Evolutionary conservation across 2,888 invertebrate genomes (phyloP).

Genomic region (Lypha dubia): DNA sequence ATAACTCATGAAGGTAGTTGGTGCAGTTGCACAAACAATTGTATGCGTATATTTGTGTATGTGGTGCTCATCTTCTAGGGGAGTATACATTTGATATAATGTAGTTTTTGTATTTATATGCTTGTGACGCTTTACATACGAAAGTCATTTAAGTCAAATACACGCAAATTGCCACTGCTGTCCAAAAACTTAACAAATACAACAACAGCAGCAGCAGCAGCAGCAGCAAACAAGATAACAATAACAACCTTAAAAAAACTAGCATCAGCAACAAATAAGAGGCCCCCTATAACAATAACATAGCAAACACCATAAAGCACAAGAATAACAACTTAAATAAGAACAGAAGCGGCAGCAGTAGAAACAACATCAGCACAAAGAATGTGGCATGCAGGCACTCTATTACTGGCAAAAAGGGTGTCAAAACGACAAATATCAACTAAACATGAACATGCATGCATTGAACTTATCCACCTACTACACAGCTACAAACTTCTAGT

Average conservation of each 20-base stretch:
- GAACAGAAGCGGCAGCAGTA: neutral
- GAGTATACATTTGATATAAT: conserved; percentile 51
- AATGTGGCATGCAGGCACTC: conserved; percentile 66
- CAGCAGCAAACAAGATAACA: conserved; percentile 26
- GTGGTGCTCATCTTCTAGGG: neutral
- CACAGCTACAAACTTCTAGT: conserved; percentile 11
- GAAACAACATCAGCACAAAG: conserved; percentile 49
- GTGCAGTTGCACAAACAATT: neutral
- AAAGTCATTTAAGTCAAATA: conserved; percentile 75
- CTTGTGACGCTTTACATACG: conserved; percentile 68
- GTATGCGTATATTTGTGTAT: neutral
- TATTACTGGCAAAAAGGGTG: conserved; percentile 70
- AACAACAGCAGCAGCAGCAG: conserved; percentile 43
- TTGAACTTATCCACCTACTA: conserved; percentile 37
- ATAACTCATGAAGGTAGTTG: neutral
- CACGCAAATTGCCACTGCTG: conserved; percentile 73
- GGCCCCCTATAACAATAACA: neutral
- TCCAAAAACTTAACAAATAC: conserved; percentile 70
- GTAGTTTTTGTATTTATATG: conserved; percentile 57
- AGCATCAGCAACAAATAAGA: neutral
- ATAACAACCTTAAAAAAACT: neutral
- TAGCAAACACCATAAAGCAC: conserved; percentile 6
- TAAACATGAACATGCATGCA: conserved; percentile 68
- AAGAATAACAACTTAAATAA: conserved; percentile 7
- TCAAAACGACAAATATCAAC: conserved; percentile 73